These are phyloP conservation scores for Phalacrocorax aristotelis DNA, from an alignment of 2,113 vertebrate genomes.

Conservation along the genomic window DNA sequence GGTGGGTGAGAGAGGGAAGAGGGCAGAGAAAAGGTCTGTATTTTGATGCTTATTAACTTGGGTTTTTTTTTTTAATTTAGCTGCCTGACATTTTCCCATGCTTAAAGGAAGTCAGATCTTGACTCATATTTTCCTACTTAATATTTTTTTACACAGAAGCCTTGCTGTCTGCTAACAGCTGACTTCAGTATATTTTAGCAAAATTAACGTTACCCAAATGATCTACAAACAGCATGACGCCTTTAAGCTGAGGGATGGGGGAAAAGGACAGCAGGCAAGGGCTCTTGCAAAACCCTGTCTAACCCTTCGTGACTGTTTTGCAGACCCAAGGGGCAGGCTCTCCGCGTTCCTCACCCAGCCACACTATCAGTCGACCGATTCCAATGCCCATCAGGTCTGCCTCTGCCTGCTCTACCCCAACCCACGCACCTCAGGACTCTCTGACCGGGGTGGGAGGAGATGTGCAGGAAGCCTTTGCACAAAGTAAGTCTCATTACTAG, in stretches of 20 bases:
- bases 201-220: not conserved
- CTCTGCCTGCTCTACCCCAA: conserved; percentile 89
- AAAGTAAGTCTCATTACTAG: conserved; percentile 79
- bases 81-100: conserved; percentile 40
- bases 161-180: not conserved
- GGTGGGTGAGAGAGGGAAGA: not conserved
- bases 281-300: not conserved
- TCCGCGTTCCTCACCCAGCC: conserved; percentile 93
- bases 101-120: conserved; percentile 18
- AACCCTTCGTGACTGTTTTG: conserved; percentile 58
- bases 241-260: not conserved
- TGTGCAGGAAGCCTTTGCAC: conserved; percentile 96
- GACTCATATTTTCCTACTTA: conserved; percentile 27
- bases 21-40: not conserved
- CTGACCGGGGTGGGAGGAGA: conserved; percentile 96
- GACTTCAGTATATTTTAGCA: not conserved
- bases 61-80: not conserved
- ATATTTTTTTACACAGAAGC: not conserved
- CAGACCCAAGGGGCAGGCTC: conserved; percentile 95
- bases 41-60: not conserved
- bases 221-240: not conserved
- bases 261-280: not conserved
- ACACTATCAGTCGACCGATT: conserved; percentile 91
- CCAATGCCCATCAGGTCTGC: conserved; percentile 92
- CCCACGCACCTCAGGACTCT: conserved; percentile 94